These are phyloP conservation scores for Prosapia bicincta DNA, from an alignment of 2,888 invertebrate genomes.

Conservation along the genomic window DNA sequence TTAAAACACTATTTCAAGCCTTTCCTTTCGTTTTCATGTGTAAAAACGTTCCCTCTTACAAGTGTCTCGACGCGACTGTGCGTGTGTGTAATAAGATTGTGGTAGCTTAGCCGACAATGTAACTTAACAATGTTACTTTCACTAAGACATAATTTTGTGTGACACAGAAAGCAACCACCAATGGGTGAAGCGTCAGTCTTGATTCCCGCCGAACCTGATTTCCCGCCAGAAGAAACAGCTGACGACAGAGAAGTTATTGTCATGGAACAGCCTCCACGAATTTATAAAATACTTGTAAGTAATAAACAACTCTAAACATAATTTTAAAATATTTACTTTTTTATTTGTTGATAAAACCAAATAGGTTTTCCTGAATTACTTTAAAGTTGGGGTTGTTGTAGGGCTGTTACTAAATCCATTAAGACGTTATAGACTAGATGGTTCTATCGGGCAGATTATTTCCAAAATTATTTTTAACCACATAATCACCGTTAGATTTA, in stretches of 20 bases:
- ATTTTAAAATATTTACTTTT: not conserved
- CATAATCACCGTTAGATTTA: too few relatives aligned
- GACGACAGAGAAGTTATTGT: conserved; percentile 26
- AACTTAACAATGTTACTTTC: not conserved
- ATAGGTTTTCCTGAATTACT: not conserved
- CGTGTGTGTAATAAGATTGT: not conserved
- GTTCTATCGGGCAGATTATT: too few relatives aligned
- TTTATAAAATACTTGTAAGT: conserved; percentile 29
- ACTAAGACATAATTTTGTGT: not conserved
- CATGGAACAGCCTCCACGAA: conserved; percentile 29
- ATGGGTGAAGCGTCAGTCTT: conserved; percentile 10
- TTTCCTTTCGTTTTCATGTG: too few relatives aligned
- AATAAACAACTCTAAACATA: not conserved
- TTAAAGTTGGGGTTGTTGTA: not conserved
- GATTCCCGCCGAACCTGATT: conserved; percentile 11
- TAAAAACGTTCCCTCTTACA: too few relatives aligned
- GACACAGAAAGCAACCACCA: not conserved
- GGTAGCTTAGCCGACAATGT: not conserved
- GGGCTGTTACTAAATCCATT: not conserved
- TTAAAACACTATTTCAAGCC: too few relatives aligned
- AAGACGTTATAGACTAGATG: not conserved
- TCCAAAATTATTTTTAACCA: too few relatives aligned
- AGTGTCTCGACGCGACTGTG: too few relatives aligned
- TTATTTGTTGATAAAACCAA: not conserved
- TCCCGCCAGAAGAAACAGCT: not conserved